Evolutionary conservation across 2,888 invertebrate genomes (phyloP), one percentile per base, ranked within the genome.

Genomic region (Volucella inflata): DNA sequence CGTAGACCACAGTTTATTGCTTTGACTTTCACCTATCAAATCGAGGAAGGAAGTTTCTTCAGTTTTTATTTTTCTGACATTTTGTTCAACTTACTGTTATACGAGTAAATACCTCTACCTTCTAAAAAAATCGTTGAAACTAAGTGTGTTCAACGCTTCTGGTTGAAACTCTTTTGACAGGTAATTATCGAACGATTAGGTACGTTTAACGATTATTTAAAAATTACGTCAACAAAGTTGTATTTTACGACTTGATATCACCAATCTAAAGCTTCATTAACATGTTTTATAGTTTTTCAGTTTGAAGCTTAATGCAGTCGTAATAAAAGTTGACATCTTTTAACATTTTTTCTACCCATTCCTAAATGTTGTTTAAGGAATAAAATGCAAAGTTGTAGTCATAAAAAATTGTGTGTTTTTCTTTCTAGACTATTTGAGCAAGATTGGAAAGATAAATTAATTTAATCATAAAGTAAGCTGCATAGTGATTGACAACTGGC

Each of bases 221-320:
- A 62, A 46, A 62, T 30, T 14, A 30, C 48, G 9, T 48, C 48
- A 44, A 4, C n/a, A 44, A 44, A 44, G 44, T 44, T 44, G 44
- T 3, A 44, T 44, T 46, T 62, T 46, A 62, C n/a, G n/a, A n/a
- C n/a, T 44, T 11, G 17, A 11, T 9, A 2, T 0, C 40, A 14
- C 14, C 6, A 14, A 14, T 40, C 44, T n/a, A 10, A 44, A 46
- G 21, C 21, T n/a, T 60, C 44, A 60, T 64, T 64, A 48, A 48
- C 62, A 62, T 62, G 30, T 38, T 46, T 62, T 46, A 62, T 62
- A 46, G 30, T 30, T 12, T 60, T 46, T 62, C n/a, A 21, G 4
- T 17, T 38, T 36, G 3, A 16, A 2, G n/a, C 36, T 14, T 55
- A 30, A n/a, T 38, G 14, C 4, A 38, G 10, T 38, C n/a, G n/a